Conservation (phyloP, 2,113 vertebrate genomes). For the Syngnathus floridae region DNA sequence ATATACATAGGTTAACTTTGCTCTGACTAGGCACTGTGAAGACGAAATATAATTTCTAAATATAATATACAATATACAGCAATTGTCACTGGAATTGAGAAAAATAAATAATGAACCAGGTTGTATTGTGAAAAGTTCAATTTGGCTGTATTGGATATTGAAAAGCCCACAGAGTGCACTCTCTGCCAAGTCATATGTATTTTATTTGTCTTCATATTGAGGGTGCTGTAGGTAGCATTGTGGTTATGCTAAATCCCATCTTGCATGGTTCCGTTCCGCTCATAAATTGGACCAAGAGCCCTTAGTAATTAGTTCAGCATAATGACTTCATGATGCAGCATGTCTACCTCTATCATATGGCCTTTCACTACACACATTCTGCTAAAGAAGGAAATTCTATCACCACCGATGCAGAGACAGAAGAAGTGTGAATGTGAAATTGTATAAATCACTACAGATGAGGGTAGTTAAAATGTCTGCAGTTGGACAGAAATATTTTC, state of each 20-base stretch:
- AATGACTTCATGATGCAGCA: constrained; percentile 10
- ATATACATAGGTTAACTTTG: neutral
- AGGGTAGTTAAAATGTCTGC: constrained; percentile 35
- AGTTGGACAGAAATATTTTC: constrained; percentile 23
- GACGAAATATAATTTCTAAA: neutral
- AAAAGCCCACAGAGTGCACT: constrained; percentile 11
- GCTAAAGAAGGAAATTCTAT: constrained; percentile 42
- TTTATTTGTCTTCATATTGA: neutral
- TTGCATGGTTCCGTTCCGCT: constrained; percentile 12
- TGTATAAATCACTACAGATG: constrained; percentile 51
- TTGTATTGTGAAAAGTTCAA: constrained; percentile 19
- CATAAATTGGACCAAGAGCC: constrained; percentile 1
- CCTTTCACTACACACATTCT: constrained; percentile 17
- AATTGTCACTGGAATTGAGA: constrained; percentile 7
- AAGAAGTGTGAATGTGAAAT: constrained; percentile 52
- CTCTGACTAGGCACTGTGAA: neutral
- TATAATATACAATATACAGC: neutral
- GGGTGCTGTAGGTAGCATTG: constrained; percentile 1
- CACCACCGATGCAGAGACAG: constrained; percentile 49
- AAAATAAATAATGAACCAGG: constrained; percentile 14
- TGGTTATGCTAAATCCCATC: constrained; percentile 3
- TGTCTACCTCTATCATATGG: neutral
- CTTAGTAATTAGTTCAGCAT: constrained; percentile 11
- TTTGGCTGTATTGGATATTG: constrained; percentile 31
- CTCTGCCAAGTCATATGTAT: constrained; percentile 20